Percentiles rank a stretch among this genome's conserved stretches.
phyloP scores from a whole-genome alignment of 1,140 invertebrate genomes.

The Goniozus legneri region DNA sequence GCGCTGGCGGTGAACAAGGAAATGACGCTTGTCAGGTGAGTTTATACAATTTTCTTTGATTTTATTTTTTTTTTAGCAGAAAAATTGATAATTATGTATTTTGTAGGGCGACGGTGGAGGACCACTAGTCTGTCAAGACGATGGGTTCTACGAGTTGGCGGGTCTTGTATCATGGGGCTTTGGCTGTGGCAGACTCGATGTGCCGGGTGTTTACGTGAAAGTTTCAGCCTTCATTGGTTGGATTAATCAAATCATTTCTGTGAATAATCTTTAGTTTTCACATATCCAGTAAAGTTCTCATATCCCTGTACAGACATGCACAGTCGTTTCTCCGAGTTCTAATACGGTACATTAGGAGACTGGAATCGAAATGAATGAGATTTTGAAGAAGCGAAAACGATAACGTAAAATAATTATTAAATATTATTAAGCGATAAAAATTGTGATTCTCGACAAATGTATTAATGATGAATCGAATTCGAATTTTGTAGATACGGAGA shows the following conservation, averaged over 20 bases:
- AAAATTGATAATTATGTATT: constrained; percentile 6
- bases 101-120: constrained; percentile 86
- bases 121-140: constrained; percentile 86
- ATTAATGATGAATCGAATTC: too few relatives aligned
- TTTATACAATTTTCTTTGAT: constrained; percentile 2
- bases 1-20: constrained; percentile 86
- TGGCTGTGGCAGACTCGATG: constrained; percentile 82
- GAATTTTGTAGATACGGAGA: too few relatives aligned
- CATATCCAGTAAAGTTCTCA: too few relatives aligned
- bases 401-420: too few relatives aligned
- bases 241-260: constrained; percentile 96
- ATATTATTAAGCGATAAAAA: too few relatives aligned
- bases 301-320: too few relatives aligned
- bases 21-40: constrained; percentile 89
- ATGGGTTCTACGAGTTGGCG: constrained; percentile 87
- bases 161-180: constrained; percentile 92
- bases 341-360: too few relatives aligned
- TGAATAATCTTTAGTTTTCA: constrained; percentile 75
- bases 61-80: too few relatives aligned
- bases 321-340: too few relatives aligned
- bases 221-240: constrained; percentile 92
- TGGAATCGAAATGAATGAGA: too few relatives aligned
- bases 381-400: too few relatives aligned
- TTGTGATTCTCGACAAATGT: too few relatives aligned
- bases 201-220: constrained; percentile 91